Percentiles rank a stretch among this genome's conserved stretches.
Evolutionary conservation across 2,797 vertebrate species (phyloP).

Genomic region (Potorous gilbertii): DNA sequence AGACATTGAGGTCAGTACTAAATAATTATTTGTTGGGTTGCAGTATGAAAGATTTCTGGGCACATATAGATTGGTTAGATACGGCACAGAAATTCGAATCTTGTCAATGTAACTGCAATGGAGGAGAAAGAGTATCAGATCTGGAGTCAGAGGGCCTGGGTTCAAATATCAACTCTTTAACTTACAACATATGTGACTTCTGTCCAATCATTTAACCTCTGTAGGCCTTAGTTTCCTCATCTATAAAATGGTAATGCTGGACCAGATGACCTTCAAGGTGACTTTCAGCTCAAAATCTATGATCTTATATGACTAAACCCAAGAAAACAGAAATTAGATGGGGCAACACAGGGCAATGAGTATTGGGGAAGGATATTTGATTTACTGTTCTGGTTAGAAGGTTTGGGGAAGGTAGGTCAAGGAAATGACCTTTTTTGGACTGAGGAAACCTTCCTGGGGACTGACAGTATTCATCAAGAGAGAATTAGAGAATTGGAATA

Average conservation of each 20-base stretch:
- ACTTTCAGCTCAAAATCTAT: not conserved
- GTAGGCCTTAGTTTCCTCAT: not conserved
- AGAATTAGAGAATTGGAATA: not conserved
- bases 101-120: not conserved
- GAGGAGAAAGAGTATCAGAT: not conserved
- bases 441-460: not conserved
- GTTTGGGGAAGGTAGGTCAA: not conserved
- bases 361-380: not conserved
- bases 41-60: not conserved
- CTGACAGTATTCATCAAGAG: not conserved
- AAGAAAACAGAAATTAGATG: not conserved
- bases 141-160: not conserved
- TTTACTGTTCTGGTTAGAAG: not conserved
- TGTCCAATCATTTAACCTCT: not conserved
- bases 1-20: not conserved
- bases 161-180: not conserved
- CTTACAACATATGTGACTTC: not conserved
- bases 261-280: not conserved
- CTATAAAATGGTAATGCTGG: not conserved
- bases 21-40: not conserved
- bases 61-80: not conserved
- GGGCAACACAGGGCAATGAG: not conserved
- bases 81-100: not conserved
- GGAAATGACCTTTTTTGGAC: not conserved
- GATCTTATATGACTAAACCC: not conserved